phyloP scores from a whole-genome alignment of 2,113 vertebrate genomes.

The Alligator mississippiensis region DNA sequence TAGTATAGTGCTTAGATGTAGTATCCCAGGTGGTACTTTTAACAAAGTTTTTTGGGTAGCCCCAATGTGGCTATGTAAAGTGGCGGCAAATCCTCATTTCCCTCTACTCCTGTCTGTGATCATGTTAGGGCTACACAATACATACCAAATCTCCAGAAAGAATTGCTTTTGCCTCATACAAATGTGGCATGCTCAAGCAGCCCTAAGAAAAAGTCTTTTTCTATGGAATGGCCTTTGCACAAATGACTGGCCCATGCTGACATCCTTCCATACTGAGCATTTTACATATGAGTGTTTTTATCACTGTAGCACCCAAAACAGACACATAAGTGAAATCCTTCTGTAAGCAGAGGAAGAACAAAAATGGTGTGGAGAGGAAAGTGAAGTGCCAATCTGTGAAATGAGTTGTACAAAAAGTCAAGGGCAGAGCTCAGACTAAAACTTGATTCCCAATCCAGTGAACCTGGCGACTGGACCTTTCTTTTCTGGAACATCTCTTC shows the following conservation, averaged over 20 bases:
- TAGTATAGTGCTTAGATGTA: not conserved
- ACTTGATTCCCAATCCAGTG: not conserved
- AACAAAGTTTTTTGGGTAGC: not conserved
- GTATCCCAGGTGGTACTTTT: not conserved
- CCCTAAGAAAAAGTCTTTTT: not conserved
- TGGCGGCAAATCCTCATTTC: not conserved
- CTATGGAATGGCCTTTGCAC: not conserved
- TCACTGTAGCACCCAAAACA: rapidly evolving
- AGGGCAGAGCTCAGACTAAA: not conserved
- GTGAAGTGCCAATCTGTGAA: not conserved
- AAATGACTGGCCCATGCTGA: not conserved
- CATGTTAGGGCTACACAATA: not conserved
- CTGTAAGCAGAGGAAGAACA: not conserved
- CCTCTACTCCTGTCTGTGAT: not conserved
- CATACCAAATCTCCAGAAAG: not conserved
- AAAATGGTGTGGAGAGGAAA: not conserved
- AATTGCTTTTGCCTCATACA: not conserved
- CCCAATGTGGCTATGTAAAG: not conserved
- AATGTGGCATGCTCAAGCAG: not conserved
- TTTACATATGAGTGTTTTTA: not conserved
- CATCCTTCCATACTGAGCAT: not conserved
- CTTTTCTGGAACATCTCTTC: not conserved
- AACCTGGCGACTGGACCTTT: not conserved
- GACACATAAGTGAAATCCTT: not conserved
- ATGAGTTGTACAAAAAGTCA: not conserved